Percentiles rank a stretch among this genome's conserved stretches.
These are phyloP conservation scores for Drosophila sucinea DNA, from an alignment of 1,140 invertebrate genomes.

Conservation along the genomic window DNA sequence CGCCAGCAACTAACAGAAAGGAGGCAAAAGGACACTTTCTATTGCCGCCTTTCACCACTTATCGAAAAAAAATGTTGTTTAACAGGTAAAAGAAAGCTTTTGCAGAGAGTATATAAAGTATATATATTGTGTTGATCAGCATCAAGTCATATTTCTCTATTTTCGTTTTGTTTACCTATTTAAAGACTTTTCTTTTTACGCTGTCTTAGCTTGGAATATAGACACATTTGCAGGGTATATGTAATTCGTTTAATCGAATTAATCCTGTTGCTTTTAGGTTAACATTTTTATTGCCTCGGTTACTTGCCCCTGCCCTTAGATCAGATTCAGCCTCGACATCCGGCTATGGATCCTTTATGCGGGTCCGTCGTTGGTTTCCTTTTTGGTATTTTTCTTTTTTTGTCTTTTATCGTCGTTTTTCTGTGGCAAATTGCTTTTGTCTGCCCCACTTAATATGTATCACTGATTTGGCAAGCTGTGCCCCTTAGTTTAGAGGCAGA, in stretches of 20 bases:
- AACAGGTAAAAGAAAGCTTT: not conserved
- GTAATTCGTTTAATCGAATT: conserved; percentile 1
- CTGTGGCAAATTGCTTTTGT: conserved; percentile 55
- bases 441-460: conserved; percentile 38
- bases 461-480: conserved; percentile 27
- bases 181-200: not conserved
- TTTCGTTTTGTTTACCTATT: too few relatives aligned
- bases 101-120: too few relatives aligned
- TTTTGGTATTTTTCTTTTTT: conserved; percentile 15
- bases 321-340: not conserved
- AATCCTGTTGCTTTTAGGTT: conserved; percentile 5
- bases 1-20: conserved; percentile 25
- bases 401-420: conserved; percentile 46
- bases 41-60: conserved; percentile 27
- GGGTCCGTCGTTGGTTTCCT: conserved; percentile 8
- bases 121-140: not conserved
- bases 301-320: conserved; percentile 1
- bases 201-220: not conserved
- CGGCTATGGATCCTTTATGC: conserved; percentile 2
- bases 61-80: not conserved
- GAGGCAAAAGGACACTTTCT: conserved; percentile 9
- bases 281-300: conserved; percentile 7
- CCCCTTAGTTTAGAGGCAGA: conserved; percentile 31
- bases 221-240: not conserved
- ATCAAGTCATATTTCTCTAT: too few relatives aligned